These are phyloP conservation scores for Cebus imitator DNA, from an alignment of 2,113 vertebrate genomes.

Conservation along the genomic window DNA sequence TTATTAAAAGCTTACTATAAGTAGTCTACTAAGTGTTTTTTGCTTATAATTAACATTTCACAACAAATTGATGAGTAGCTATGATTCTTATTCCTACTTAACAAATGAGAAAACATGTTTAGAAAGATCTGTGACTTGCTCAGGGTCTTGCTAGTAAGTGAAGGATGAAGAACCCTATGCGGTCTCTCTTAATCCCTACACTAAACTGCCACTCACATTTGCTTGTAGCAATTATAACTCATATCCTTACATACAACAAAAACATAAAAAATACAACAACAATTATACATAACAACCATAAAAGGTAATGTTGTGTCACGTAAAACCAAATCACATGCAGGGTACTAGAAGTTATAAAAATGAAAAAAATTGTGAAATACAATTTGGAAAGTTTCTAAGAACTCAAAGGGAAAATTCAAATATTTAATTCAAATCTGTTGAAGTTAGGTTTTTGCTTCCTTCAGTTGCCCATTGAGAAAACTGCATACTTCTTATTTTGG, in stretches of 20 bases:
- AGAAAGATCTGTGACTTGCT: not conserved
- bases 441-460: not conserved
- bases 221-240: not conserved
- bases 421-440: not conserved
- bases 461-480: not conserved
- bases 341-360: not conserved
- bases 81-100: not conserved
- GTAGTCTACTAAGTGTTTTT: not conserved
- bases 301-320: not conserved
- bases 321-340: not conserved
- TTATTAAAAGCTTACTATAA: not conserved
- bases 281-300: not conserved
- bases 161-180: not conserved
- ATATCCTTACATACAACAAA: not conserved
- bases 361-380: not conserved
- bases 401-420: not conserved
- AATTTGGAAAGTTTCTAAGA: not conserved
- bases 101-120: accelerated
- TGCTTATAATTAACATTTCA: not conserved
- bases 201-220: not conserved
- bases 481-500: not conserved
- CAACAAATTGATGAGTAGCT: not conserved
- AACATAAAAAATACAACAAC: not conserved
- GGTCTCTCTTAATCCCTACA: not conserved
- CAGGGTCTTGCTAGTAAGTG: not conserved